phyloP scores from a whole-genome alignment of 2,888 invertebrate species.

The Agrochola macilenta region DNA sequence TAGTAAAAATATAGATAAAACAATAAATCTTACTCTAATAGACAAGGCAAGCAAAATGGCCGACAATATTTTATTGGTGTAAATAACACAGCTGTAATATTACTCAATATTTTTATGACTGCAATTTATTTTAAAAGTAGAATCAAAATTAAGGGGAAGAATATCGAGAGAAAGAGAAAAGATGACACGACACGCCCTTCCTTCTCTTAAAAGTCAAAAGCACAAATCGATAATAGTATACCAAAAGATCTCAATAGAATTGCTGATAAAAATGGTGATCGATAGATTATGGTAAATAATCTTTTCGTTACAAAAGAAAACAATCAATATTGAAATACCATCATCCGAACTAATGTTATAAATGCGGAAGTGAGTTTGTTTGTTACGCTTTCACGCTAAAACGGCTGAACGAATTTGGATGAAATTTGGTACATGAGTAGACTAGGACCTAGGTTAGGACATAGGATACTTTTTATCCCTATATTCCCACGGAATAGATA shows the following conservation, averaged over 20 bases:
- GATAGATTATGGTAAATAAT: background rate
- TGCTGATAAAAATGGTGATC: background rate
- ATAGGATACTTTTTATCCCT: too few species aligned
- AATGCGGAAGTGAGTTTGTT: too few species aligned
- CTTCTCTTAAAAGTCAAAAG: background rate
- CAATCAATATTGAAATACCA: background rate
- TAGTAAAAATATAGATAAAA: slow-evolving; percentile 18
- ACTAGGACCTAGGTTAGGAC: too few species aligned
- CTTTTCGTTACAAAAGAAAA: background rate
- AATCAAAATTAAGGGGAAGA: background rate
- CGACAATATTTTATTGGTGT: background rate
- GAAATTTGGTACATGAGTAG: too few species aligned
- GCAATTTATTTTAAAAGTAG: background rate
- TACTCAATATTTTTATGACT: slow-evolving; percentile 1
- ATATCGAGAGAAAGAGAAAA: background rate
- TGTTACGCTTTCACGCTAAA: too few species aligned
- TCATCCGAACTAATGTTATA: too few species aligned
- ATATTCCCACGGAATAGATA: too few species aligned
- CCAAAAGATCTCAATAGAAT: background rate
- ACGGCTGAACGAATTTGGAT: too few species aligned
- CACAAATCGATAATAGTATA: background rate
- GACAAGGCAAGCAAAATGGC: background rate
- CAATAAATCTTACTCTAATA: slow-evolving; percentile 30
- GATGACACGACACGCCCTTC: too few species aligned
- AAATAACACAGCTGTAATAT: background rate